These are phyloP conservation scores for Nerophis ophidion DNA, from an alignment of 2,113 vertebrate species.

Conservation along the genomic window DNA sequence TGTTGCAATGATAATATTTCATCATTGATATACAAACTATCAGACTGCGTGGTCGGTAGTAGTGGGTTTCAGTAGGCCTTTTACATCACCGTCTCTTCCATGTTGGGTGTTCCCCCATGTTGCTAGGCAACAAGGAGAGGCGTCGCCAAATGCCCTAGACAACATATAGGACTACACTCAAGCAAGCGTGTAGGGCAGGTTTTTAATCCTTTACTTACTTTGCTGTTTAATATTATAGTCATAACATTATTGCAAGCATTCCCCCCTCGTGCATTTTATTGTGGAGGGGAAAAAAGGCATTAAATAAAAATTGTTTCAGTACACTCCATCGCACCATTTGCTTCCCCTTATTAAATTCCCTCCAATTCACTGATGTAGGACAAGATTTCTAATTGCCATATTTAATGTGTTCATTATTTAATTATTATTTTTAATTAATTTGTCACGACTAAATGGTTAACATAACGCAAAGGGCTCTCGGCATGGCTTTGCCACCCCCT, in stretches of 20 bases:
- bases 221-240: conserved; percentile 20
- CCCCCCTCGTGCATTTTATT: conserved; percentile 50
- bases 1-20: no score
- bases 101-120: conserved; percentile 46
- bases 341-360: conserved; percentile 67
- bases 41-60: no score
- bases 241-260: conserved; percentile 28
- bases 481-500: conserved; percentile 49
- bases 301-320: conserved; percentile 67
- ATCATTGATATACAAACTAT: no score
- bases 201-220: conserved; percentile 13
- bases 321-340: conserved; percentile 63
- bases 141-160: conserved; percentile 19
- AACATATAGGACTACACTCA: conserved; percentile 24
- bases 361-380: conserved; percentile 75
- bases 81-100: conserved; percentile 28
- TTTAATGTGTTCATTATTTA: conserved; percentile 77
- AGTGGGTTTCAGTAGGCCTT: no score
- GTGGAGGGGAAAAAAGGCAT: conserved; percentile 48
- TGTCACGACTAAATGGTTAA: conserved; percentile 76
- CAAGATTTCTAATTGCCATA: conserved; percentile 74
- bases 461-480: conserved; percentile 69
- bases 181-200: neutral
- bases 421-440: conserved; percentile 79
- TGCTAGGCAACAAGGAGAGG: conserved; percentile 55